Evolutionary conservation across 2,888 invertebrate genomes (phyloP).

Genomic region (Drosophila kuntzei): DNA sequence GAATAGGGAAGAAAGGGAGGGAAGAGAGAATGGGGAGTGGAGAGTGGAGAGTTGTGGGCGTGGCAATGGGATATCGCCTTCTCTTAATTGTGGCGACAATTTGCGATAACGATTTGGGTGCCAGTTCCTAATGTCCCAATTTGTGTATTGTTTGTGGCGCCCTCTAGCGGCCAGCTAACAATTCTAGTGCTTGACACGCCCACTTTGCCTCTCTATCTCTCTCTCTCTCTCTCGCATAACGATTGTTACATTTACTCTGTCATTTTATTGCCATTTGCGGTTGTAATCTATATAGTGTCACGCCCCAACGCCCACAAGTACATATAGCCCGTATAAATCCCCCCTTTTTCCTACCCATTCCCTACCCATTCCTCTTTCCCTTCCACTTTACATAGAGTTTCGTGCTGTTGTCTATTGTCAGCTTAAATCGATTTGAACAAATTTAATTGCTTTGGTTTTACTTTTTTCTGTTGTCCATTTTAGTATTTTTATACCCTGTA

Average conservation of each 20-base stretch:
- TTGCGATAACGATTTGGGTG: conserved; percentile 63
- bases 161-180: conserved; percentile 48
- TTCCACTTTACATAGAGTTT: conserved; percentile 29
- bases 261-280: conserved; percentile 80
- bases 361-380: not conserved
- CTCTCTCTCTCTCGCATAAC: too few species aligned
- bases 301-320: conserved; percentile 47
- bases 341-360: not conserved
- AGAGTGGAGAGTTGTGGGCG: not conserved
- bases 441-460: conserved; percentile 77
- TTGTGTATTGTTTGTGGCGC: conserved; percentile 66
- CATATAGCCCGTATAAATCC: not conserved
- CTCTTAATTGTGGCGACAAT: conserved; percentile 62
- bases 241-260: conserved; percentile 68
- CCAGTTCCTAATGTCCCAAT: conserved; percentile 59
- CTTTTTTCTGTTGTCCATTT: conserved; percentile 28
- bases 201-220: conserved; percentile 15
- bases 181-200: conserved; percentile 27
- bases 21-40: not conserved
- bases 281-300: conserved; percentile 70
- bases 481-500: conserved; percentile 21
- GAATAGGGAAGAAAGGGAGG: not conserved
- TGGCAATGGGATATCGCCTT: conserved; percentile 7
- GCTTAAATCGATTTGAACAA: conserved; percentile 80
- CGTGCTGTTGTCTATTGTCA: conserved; percentile 55